Percentiles rank a stretch among this genome's conserved stretches.
Conservation (phyloP, 2,888 invertebrate genomes). For the Hypselothyrea guttata region DNA sequence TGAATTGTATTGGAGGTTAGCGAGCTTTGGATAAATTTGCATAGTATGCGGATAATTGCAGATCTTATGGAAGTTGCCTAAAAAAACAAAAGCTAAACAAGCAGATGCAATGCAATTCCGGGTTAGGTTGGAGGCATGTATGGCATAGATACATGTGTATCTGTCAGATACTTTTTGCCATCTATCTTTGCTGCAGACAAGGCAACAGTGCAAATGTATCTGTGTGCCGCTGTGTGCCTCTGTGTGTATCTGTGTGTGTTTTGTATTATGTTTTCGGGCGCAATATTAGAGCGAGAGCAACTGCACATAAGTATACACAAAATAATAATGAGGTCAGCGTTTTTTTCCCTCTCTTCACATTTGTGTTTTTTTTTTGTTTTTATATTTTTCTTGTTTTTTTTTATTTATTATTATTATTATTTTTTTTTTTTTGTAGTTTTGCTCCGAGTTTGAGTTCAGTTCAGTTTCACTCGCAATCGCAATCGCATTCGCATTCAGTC, state of each 20-base stretch:
- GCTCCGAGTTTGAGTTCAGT: conserved; percentile 49
- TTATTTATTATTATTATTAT: conserved; percentile 41
- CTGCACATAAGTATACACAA: conserved; percentile 52
- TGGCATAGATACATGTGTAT: no score
- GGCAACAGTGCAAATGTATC: background rate
- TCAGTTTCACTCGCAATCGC: conserved; percentile 62
- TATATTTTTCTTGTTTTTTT: conserved; percentile 35
- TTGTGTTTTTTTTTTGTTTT: conserved; percentile 43
- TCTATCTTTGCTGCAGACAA: background rate
- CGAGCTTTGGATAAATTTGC: no score
- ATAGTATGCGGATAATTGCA: no score
- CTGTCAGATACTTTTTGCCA: no score
- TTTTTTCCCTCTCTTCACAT: conserved; percentile 49
- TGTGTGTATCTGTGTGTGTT: conserved; percentile 26
- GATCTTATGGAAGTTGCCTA: no score
- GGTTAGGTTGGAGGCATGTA: no score
- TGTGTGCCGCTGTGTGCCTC: background rate
- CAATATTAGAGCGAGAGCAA: conserved; percentile 67
- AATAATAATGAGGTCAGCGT: conserved; percentile 74
- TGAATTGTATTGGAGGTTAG: no score
- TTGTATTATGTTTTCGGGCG: conserved; percentile 55
- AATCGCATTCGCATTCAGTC: no score
- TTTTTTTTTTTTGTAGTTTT: conserved; percentile 44
- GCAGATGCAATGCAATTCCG: no score
- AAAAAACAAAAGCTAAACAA: no score